These are phyloP conservation scores for Boloria selene DNA, from an alignment of 2,888 invertebrate species.

Conservation along the genomic window DNA sequence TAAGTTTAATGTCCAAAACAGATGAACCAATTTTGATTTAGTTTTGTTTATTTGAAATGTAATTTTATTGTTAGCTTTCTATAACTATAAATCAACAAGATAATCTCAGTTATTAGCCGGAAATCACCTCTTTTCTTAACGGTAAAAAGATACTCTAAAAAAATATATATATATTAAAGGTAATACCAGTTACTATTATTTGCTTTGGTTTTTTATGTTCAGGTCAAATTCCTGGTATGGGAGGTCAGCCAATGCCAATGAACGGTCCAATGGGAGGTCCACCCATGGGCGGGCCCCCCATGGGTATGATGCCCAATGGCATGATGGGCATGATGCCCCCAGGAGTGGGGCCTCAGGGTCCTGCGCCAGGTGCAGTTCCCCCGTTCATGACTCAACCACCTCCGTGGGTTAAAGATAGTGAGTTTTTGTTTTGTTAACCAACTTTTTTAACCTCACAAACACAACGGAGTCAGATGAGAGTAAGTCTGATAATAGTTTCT, in stretches of 20 bases:
- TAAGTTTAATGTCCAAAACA: no score
- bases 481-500: no score
- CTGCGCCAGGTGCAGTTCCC: constrained; percentile 50
- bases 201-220: background rate
- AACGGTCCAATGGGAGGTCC: constrained; percentile 49
- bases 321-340: constrained; percentile 73
- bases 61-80: no score
- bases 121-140: no score
- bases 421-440: constrained; percentile 33
- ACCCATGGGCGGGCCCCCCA: constrained; percentile 49
- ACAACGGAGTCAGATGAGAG: no score
- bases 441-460: no score
- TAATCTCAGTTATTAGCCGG: no score
- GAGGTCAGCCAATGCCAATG: constrained; percentile 48
- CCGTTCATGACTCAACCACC: constrained; percentile 70
- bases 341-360: constrained; percentile 75
- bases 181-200: background rate
- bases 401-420: constrained; percentile 69
- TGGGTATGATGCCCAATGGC: constrained; percentile 59
- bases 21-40: no score
- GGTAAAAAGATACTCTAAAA: no score
- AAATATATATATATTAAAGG: background rate
- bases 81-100: no score
- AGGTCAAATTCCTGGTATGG: constrained; percentile 50
- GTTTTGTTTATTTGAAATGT: no score